These are phyloP conservation scores for Morelia viridis DNA, from an alignment of 2,797 vertebrate species.

Conservation along the genomic window DNA sequence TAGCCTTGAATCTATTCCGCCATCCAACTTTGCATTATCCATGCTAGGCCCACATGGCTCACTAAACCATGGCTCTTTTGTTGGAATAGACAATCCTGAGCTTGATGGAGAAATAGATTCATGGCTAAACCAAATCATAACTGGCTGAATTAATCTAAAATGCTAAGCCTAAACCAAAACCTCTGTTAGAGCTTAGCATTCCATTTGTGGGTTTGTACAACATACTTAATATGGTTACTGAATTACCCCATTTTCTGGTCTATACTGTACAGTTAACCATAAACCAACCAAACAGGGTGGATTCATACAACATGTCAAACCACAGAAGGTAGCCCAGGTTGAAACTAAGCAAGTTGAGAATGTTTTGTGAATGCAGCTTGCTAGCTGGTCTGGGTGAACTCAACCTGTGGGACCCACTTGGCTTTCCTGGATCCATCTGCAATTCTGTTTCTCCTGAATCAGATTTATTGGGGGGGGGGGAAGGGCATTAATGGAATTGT, in stretches of 20 bases:
- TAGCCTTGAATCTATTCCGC: neutral
- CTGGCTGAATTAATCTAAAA: neutral
- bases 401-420: neutral
- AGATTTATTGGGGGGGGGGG: neutral
- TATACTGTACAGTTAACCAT: neutral
- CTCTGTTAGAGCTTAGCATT: neutral
- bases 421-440: neutral
- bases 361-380: neutral
- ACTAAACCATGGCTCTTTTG: neutral
- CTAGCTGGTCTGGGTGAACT: neutral
- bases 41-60: neutral
- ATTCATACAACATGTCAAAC: neutral
- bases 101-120: neutral
- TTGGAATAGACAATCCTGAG: neutral
- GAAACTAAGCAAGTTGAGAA: neutral
- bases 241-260: neutral
- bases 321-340: neutral
- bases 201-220: neutral
- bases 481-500: too few species aligned
- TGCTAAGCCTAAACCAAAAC: neutral
- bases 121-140: neutral
- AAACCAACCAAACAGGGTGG: neutral
- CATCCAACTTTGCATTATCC: neutral
- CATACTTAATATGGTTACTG: neutral
- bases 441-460: neutral